phyloP scores from a whole-genome alignment of 35 echinoderm and acorn worm species.

The Apostichopus californicus region DNA sequence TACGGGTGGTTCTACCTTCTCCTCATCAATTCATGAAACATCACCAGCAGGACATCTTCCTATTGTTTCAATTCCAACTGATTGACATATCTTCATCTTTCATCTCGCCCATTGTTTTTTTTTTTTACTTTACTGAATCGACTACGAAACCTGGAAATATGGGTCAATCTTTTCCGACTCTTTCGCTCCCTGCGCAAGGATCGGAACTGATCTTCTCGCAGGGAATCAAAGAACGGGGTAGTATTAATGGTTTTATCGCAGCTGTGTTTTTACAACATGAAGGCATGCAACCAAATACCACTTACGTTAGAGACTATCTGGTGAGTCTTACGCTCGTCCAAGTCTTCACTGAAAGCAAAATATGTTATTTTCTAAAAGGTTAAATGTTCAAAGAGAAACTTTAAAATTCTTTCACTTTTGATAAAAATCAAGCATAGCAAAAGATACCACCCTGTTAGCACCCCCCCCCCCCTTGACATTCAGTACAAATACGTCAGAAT shows the following conservation, averaged over 20 bases:
- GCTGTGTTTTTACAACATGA: not conserved
- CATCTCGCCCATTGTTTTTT: not conserved
- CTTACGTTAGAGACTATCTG: no score
- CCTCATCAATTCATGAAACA: not conserved
- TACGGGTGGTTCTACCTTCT: not conserved
- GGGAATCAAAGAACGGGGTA: not conserved
- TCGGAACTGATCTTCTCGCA: not conserved
- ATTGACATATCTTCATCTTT: slow-evolving; percentile 2
- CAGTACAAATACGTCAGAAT: no score
- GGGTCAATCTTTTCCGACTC: not conserved
- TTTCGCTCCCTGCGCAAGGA: not conserved
- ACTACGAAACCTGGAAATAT: not conserved
- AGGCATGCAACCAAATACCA: not conserved
- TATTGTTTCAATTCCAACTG: not conserved
- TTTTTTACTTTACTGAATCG: not conserved
- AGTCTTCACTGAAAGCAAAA: no score
- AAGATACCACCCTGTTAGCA: no score
- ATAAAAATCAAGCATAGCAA: no score
- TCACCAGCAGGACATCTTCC: not conserved
- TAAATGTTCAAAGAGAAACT: no score
- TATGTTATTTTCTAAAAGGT: no score
- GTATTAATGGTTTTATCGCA: not conserved
- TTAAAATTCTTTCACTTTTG: no score
- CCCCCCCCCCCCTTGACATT: no score
- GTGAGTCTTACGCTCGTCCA: no score